Percentiles rank a stretch among this genome's conserved stretches.
phyloP scores from a whole-genome alignment of 2,888 invertebrate genomes.

The Archips crataeganus region DNA sequence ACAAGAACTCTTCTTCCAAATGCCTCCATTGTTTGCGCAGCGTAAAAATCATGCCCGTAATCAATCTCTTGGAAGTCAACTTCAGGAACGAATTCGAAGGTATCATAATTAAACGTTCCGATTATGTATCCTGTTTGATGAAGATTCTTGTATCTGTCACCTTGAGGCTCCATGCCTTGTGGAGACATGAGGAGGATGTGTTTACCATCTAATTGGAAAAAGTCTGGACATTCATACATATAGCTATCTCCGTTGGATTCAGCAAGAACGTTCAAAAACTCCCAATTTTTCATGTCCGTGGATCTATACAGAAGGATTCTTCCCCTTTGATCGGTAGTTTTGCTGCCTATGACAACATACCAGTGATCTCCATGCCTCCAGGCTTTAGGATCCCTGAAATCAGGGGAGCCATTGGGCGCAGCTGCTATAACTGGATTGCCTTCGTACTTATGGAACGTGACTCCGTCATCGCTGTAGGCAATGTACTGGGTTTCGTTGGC shows the following conservation, averaged over 20 bases:
- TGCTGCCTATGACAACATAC: slow-evolving; percentile 77
- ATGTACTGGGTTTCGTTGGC: slow-evolving; percentile 73
- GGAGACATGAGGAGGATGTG: slow-evolving; percentile 77
- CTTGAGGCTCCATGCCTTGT: slow-evolving; percentile 71
- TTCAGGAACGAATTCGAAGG: slow-evolving; percentile 69
- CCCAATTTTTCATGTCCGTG: slow-evolving; percentile 69
- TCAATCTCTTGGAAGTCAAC: slow-evolving; percentile 75
- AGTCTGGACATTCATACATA: slow-evolving; percentile 85
- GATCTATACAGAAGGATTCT: slow-evolving; percentile 76
- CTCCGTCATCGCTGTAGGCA: slow-evolving; percentile 73
- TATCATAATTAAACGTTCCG: slow-evolving; percentile 75
- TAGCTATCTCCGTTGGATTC: slow-evolving; percentile 71
- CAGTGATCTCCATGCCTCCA: slow-evolving; percentile 74
- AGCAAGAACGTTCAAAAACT: slow-evolving; percentile 67
- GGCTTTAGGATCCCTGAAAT: slow-evolving; percentile 82
- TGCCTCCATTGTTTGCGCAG: slow-evolving; percentile 70
- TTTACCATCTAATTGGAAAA: slow-evolving; percentile 77
- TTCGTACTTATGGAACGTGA: slow-evolving; percentile 71
- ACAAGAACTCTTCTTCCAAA: slow-evolving; percentile 70
- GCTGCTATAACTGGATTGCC: slow-evolving; percentile 73
- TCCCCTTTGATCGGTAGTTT: slow-evolving; percentile 66
- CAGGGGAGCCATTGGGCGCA: slow-evolving; percentile 69
- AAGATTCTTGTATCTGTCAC: slow-evolving; percentile 74
- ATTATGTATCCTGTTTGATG: slow-evolving; percentile 77
- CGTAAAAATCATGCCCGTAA: slow-evolving; percentile 81